Evolutionary conservation across 1,140 invertebrate species (phyloP).

Genomic region (Ips nitidus): DNA sequence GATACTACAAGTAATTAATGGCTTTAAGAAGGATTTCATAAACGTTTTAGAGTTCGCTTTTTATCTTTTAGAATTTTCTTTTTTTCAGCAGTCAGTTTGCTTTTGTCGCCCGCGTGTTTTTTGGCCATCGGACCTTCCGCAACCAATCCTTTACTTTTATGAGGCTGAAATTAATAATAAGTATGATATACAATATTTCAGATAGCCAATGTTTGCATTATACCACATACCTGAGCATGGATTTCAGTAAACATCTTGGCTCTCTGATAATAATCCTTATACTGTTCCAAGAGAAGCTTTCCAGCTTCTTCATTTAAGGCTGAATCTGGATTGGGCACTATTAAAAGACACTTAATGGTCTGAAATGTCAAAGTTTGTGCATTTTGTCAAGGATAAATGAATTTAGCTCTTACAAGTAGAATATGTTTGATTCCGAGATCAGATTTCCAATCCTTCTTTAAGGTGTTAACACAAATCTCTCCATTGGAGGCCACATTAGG

Average conservation of each 20-base stretch:
- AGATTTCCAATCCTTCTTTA: constrained; percentile 96
- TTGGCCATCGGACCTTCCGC: constrained; percentile 76
- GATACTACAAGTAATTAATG: not conserved
- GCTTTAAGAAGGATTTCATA: constrained; percentile 61
- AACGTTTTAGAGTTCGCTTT: constrained; percentile 83
- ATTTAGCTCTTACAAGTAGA: constrained; percentile 68
- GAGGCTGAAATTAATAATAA: constrained; percentile 44
- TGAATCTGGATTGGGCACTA: constrained; percentile 93
- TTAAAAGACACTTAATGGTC: constrained; percentile 90
- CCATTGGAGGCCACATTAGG: constrained; percentile 94
- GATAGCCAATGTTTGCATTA: not conserved
- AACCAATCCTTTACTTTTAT: constrained; percentile 52
- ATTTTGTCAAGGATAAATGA: not conserved
- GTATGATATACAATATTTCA: not conserved
- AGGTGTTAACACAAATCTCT: constrained; percentile 96
- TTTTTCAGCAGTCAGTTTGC: constrained; percentile 73
- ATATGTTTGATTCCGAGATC: constrained; percentile 96
- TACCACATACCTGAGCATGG: constrained; percentile 70
- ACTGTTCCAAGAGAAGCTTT: constrained; percentile 85
- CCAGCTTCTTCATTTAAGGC: constrained; percentile 93
- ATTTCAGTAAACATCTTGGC: constrained; percentile 95
- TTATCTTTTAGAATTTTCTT: constrained; percentile 80
- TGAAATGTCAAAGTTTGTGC: constrained; percentile 53
- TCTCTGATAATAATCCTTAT: constrained; percentile 86
- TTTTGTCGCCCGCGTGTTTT: constrained; percentile 75